Evolutionary conservation across 23 tunicate genomes (phyloP).

Genomic region (Styela clava): DNA sequence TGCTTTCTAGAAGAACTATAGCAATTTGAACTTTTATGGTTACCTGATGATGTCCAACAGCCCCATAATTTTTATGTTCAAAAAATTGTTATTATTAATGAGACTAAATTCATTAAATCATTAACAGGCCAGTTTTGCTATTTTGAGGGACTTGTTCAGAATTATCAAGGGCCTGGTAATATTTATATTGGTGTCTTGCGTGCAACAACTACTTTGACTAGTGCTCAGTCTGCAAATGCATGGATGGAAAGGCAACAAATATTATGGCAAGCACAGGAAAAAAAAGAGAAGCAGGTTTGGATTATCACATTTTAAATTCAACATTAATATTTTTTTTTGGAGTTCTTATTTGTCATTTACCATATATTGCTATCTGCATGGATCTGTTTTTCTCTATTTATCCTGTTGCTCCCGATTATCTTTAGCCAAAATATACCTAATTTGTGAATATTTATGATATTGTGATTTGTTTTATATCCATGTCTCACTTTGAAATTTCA

Average conservation of each 20-base stretch:
- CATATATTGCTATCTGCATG: not conserved
- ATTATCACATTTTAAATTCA: not conserved
- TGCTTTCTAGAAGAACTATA: not conserved
- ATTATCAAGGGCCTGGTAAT: not conserved
- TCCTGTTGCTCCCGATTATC: no score
- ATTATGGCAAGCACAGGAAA: not conserved
- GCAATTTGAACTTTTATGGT: not conserved
- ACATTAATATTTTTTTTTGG: not conserved
- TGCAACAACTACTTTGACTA: slow-evolving; percentile 21
- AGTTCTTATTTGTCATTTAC: no score
- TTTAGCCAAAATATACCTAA: no score
- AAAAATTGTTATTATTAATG: no score
- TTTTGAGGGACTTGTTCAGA: slow-evolving; percentile 12
- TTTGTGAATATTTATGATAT: no score
- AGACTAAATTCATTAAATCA: no score
- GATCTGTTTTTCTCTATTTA: not conserved
- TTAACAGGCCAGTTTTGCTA: slow-evolving; percentile 19
- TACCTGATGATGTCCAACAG: no score
- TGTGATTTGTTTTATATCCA: no score
- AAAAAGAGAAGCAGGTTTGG: slow-evolving; percentile 9
- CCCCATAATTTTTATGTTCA: no score
- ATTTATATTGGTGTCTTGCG: not conserved
- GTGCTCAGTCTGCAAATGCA: slow-evolving; percentile 8
- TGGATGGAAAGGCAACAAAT: not conserved
- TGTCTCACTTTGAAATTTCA: no score